These are phyloP conservation scores for Anodontia alba DNA, from an alignment of 2,888 invertebrate genomes.

Conservation along the genomic window DNA sequence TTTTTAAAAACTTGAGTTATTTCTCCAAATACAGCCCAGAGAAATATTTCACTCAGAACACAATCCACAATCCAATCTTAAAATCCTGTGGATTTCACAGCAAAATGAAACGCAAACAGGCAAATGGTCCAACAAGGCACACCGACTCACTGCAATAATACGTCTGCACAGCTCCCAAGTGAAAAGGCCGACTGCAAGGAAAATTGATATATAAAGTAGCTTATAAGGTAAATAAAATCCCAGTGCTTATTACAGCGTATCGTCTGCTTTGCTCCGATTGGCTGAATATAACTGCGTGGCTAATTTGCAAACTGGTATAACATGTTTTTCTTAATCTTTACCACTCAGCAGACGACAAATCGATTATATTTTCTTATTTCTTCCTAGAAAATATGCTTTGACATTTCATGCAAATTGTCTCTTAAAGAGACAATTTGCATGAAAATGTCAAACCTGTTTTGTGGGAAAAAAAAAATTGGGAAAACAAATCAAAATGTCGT, in stretches of 20 bases:
- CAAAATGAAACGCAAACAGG: no score
- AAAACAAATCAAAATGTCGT: no score
- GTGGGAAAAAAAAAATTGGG: no score
- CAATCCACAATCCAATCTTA: neutral
- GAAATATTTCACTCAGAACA: no score
- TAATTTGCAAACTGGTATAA: constrained; percentile 64
- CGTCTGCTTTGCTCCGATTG: constrained; percentile 56
- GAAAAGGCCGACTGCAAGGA: neutral
- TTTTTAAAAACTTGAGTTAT: neutral
- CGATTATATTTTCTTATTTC: no score
- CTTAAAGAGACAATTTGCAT: no score
- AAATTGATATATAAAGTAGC: constrained; percentile 10
- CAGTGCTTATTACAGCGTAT: constrained; percentile 30
- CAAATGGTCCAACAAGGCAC: neutral
- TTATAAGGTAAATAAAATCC: constrained; percentile 16
- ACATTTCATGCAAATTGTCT: no score
- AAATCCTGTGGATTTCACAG: no score
- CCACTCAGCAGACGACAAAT: no score
- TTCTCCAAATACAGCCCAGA: no score
- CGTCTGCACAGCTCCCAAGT: neutral
- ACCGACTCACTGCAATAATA: neutral
- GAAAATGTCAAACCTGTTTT: no score
- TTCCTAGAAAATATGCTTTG: no score
- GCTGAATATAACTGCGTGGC: constrained; percentile 24
- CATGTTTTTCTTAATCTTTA: constrained; percentile 17